These are phyloP conservation scores for Leguminivora glycinivorella DNA, from an alignment of 1,140 invertebrate genomes.

Conservation along the genomic window DNA sequence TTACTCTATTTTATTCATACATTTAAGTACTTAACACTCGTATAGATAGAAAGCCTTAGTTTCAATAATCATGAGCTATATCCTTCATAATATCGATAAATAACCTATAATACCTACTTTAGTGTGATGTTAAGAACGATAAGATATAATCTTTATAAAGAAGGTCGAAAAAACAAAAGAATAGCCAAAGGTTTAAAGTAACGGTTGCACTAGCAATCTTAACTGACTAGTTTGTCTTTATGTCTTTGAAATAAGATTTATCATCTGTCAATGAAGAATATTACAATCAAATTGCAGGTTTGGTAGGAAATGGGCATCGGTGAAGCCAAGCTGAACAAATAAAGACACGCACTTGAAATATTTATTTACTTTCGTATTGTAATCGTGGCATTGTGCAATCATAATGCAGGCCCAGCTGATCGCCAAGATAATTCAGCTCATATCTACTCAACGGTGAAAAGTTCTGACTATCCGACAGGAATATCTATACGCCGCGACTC, in stretches of 20 bases:
- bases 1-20: too few species aligned
- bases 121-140: not conserved
- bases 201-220: not conserved
- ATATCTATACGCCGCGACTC: too few species aligned
- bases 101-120: not conserved
- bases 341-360: not conserved
- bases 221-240: too few species aligned
- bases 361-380: not conserved
- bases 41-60: too few species aligned
- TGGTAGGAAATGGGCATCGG: not conserved
- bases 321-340: conserved; percentile 12
- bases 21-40: too few species aligned
- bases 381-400: not conserved
- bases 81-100: not conserved
- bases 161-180: conserved; percentile 18
- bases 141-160: not conserved
- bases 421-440: not conserved
- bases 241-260: too few species aligned
- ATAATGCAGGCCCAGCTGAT: not conserved
- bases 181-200: not conserved
- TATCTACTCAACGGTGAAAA: not conserved
- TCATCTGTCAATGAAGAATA: too few species aligned
- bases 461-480: too few species aligned
- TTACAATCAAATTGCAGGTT: conserved; percentile 8
- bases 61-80: not conserved